Evolutionary conservation across 2,888 invertebrate species (phyloP), one percentile per base, ranked within the genome.

Genomic region (Chesias legatella): DNA sequence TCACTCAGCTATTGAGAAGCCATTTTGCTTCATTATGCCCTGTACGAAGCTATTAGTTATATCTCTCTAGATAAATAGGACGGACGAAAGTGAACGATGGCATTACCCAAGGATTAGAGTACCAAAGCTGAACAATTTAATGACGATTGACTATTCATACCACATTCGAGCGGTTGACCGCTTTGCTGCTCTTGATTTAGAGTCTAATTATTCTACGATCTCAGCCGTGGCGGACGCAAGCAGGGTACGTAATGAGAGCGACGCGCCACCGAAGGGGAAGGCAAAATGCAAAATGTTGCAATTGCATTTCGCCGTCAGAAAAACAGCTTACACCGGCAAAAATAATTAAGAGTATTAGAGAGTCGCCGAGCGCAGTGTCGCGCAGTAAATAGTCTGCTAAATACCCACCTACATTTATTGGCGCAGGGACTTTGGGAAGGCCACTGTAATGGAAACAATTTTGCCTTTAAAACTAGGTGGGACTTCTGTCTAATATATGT

Each of bases 91-190:
- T 43, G 51, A 51, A 49, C 41, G 57, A 60, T 46, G 56, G 58
- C 56, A 63, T 59, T 59, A 62, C 63, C 61, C 60, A 63, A 66
- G 73, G 72, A 79, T 83, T 81, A 80, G 81, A 82, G 81, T 82
- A 81, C 77, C 82, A 85, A 81, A 82, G 80, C 83, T 73, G 82
- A 84, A 84, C 82, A 77, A 82, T 85, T 83, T 84, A 85, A 86
- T 86, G 85, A 83, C 80, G 78, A 84, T 85, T 84, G 84, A 83
- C 84, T 85, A 85, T 85, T 86, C 85, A 85, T 84, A 79, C 79
- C 79, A 79, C 79, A 83, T 80, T 78, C 77, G 73, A 76, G 73
- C 69, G 83, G 81, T 76, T 81, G 84, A 84, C 82, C 85, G 83
- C 81, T 76, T 74, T 73, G 74, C 79, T 79, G 74, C 80, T 79